phyloP scores from a whole-genome alignment of 2,113 vertebrate genomes.

The Chroicocephalus ridibundus region DNA sequence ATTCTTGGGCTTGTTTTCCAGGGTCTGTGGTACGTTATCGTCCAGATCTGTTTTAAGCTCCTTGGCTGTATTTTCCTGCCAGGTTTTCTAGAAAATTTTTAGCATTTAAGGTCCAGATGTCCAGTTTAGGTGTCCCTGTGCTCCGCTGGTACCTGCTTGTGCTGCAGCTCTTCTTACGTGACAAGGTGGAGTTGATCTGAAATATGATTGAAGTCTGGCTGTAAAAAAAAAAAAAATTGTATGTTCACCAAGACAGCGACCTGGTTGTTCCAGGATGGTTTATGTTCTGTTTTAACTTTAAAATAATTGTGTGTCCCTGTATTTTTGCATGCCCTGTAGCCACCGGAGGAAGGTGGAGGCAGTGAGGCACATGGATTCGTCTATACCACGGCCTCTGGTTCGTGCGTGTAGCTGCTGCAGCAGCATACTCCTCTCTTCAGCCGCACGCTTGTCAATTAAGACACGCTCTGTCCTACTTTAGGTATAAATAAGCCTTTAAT shows the following conservation, averaged over 20 bases:
- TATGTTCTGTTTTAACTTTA: not conserved
- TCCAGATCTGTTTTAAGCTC: not conserved
- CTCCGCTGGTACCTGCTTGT: not conserved
- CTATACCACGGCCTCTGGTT: accelerated
- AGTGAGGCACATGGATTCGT: accelerated
- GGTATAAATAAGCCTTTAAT: constrained; percentile 3
- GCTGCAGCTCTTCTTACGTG: not conserved
- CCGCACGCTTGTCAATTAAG: not conserved
- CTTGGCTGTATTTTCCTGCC: not conserved
- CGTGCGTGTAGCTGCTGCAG: not conserved
- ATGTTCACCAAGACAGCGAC: not conserved
- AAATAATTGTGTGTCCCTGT: not conserved
- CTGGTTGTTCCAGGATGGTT: not conserved
- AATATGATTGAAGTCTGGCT: accelerated
- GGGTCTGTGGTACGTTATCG: not conserved
- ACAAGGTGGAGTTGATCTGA: accelerated
- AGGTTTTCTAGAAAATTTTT: not conserved
- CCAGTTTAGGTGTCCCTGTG: not conserved
- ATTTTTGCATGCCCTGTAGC: not conserved
- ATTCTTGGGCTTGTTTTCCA: not conserved
- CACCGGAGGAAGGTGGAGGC: not conserved
- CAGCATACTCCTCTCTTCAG: not conserved
- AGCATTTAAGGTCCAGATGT: not conserved
- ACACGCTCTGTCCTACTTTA: not conserved
- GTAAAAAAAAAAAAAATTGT: not conserved